A percentile compares a stretch with the other conserved stretches of the same genome.
Evolutionary conservation across 2,113 vertebrate species (phyloP).

Genomic region (Pyxicephalus adspersus): DNA sequence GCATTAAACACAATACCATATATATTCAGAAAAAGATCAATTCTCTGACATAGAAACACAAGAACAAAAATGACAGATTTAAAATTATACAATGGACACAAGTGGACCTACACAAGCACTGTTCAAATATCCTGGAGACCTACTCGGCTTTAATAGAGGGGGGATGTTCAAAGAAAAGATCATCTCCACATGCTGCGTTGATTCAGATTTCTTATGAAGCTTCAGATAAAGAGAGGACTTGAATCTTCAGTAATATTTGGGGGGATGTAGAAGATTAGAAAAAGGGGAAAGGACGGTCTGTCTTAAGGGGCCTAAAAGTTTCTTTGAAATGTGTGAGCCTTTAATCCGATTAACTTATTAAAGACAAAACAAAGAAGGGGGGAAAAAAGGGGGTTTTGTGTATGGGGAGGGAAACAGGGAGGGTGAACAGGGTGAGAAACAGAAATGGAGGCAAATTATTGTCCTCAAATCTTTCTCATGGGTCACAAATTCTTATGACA

Average conservation of each 20-base stretch:
- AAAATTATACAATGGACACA: no score
- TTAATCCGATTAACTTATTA: slow-evolving; percentile 56
- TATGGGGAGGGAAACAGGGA: slow-evolving; percentile 12
- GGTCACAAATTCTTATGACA: slow-evolving; percentile 52
- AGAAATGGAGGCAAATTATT: slow-evolving; percentile 45
- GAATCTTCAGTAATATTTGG: slow-evolving; percentile 31
- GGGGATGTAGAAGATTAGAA: slow-evolving; percentile 18
- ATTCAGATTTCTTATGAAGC: neutral
- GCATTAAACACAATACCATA: no score
- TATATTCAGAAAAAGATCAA: no score
- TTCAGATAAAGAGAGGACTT: slow-evolving; percentile 17
- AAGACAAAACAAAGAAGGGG: slow-evolving; percentile 50
- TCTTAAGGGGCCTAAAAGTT: slow-evolving; percentile 47
- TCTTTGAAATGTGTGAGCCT: slow-evolving; percentile 55
- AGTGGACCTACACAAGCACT: no score
- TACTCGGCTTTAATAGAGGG: neutral
- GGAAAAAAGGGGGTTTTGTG: slow-evolving; percentile 21
- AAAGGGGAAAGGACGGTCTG: neutral
- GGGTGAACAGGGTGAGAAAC: slow-evolving; percentile 27
- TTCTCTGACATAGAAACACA: no score
- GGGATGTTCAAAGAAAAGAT: neutral
- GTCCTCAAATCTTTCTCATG: slow-evolving; percentile 55
- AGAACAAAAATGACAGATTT: no score
- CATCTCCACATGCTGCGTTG: neutral
- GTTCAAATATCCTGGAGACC: no score